phyloP scores from a whole-genome alignment of 2,888 invertebrate genomes.

The Apodemia mormo region DNA sequence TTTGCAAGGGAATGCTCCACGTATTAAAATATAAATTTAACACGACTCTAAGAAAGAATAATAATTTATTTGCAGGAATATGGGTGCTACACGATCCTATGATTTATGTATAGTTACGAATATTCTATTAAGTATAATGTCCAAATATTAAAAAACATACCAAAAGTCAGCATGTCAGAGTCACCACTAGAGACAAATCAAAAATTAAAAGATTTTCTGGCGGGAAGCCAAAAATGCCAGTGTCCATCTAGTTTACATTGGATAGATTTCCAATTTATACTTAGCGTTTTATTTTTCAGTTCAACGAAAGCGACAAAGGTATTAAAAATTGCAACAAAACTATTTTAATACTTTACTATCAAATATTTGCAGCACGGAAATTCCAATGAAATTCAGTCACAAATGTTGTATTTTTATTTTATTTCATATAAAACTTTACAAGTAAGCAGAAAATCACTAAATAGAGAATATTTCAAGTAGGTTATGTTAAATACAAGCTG shows the following conservation, averaged over 20 bases:
- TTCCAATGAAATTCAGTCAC: not conserved
- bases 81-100: no score
- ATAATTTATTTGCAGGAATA: no score
- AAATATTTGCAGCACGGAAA: not conserved
- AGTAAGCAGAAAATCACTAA: not conserved
- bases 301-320: constrained; percentile 18
- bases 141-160: no score
- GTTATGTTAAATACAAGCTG: no score
- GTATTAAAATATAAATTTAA: no score
- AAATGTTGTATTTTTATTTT: not conserved
- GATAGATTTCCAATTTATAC: constrained; percentile 25
- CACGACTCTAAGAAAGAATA: no score
- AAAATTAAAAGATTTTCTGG: not conserved
- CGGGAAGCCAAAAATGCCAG: not conserved
- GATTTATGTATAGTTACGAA: no score
- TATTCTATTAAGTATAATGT: no score
- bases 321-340: not conserved
- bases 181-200: not conserved
- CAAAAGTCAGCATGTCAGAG: no score
- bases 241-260: constrained; percentile 23
- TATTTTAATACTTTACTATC: not conserved
- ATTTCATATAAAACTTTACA: not conserved
- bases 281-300: constrained; percentile 13
- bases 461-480: no score
- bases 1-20: no score